phyloP scores from a whole-genome alignment of 2,797 vertebrate species.

The Chaunax sp. region DNA sequence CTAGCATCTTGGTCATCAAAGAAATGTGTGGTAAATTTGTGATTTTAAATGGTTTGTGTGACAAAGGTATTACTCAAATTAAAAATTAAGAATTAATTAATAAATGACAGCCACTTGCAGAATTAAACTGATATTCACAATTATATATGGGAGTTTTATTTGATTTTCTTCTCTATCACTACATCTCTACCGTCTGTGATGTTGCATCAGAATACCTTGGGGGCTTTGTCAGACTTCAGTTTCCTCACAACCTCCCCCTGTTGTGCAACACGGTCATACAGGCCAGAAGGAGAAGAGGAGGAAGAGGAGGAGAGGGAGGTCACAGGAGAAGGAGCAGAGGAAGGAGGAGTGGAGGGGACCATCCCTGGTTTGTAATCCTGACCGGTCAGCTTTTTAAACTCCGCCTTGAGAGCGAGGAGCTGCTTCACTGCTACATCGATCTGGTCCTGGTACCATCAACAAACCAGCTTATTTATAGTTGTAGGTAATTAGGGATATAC shows the following conservation, averaged over 20 bases:
- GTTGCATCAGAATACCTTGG: constrained; percentile 81
- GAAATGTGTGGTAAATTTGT: too few relatives aligned
- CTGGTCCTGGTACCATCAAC: constrained; percentile 82
- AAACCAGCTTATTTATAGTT: constrained; percentile 47
- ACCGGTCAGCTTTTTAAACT: constrained; percentile 89
- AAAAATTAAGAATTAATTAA: too few relatives aligned
- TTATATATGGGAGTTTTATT: not conserved
- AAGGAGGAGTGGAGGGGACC: constrained; percentile 61
- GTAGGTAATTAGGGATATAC: not conserved
- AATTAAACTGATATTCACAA: not conserved
- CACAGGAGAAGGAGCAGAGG: constrained; percentile 38
- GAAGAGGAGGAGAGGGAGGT: constrained; percentile 24
- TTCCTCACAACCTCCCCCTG: constrained; percentile 86
- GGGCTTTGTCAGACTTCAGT: constrained; percentile 84
- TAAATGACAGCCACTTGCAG: not conserved
- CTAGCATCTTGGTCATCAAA: too few relatives aligned
- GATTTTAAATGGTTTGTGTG: too few relatives aligned
- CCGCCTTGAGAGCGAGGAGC: constrained; percentile 87
- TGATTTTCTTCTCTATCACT: not conserved
- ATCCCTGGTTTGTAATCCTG: constrained; percentile 89
- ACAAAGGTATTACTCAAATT: too few relatives aligned
- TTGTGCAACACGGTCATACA: constrained; percentile 80
- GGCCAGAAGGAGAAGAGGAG: constrained; percentile 44
- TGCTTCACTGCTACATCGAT: constrained; percentile 87
- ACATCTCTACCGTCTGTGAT: not conserved